Evolutionary conservation across 2,888 invertebrate species (phyloP), one percentile per base, ranked within the genome.

Genomic region (Lepeophtheirus nordmannii): DNA sequence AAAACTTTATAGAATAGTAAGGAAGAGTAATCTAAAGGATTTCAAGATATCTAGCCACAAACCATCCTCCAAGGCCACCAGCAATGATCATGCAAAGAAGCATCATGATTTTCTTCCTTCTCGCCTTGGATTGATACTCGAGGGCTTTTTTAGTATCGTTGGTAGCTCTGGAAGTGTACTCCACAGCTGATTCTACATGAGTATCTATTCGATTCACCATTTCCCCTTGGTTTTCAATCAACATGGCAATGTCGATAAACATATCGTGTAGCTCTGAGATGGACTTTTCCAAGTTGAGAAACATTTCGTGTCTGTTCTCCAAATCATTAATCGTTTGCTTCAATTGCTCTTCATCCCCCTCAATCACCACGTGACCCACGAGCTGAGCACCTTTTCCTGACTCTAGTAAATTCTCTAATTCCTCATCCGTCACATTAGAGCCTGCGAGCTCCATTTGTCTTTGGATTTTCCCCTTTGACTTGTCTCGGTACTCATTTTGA

Each of bases 31-130:
- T 23, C 57, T 64, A 64, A 11, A 64, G 17, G 22, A 64, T 46
- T 10, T 53, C 64, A 17, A 64, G 22, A 23, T 64, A 57, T 64
- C 22, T 64, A n/a, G 20, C 22, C 5, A 41, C 57, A 10, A 64
- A 46, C 22, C 46, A 64, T 12, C 53, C 37, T 14, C 64, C 64
- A 17, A 64, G 20, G 46, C 64, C 37, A 17, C 64, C 64, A 30
- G 22, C 64, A 22, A 64, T 30, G 37, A 64, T 64, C 64, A 64
- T 64, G 30, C 64, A 64, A 7, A 64, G 38, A 12, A 64, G 23
- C 64, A 64, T 64, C 64, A 64, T 64, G n/a, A 64, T 64, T 57
- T 64, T 64, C 57, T 64, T 64, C 46, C 64, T 17, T 22, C 64
- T 20, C 23, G 64, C 64, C 38, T 64, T 64, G 57, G 53, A 46